phyloP scores from a whole-genome alignment of 2,113 vertebrate species.

The Piprites chloris region DNA sequence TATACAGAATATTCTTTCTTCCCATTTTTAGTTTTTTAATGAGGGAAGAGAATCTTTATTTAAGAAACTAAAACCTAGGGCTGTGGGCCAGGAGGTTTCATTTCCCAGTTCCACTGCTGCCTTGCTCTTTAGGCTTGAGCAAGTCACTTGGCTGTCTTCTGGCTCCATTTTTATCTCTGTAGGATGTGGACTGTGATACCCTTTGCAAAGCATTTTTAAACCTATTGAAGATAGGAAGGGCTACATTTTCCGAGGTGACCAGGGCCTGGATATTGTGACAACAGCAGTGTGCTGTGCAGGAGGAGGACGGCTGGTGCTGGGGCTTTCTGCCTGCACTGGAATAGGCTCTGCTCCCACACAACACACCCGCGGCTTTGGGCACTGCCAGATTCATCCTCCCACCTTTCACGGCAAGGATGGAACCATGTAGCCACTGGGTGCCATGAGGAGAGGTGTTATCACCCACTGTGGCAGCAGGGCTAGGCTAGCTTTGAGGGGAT shows the following conservation, averaged over 20 bases:
- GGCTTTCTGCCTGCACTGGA: background rate
- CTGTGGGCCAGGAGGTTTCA: background rate
- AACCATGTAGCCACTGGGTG: fast-evolving
- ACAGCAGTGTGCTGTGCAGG: background rate
- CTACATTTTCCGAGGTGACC: background rate
- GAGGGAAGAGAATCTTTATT: conserved; percentile 8
- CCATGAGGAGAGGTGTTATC: background rate
- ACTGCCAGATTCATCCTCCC: background rate
- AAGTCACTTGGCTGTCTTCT: background rate
- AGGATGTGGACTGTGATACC: background rate
- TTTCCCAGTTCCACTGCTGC: background rate
- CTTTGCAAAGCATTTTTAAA: background rate
- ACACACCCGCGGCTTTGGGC: background rate
- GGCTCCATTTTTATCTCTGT: background rate
- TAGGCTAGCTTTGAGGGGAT: background rate
- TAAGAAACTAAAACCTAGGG: conserved; percentile 9
- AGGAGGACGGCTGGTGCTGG: background rate
- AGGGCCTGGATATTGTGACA: fast-evolving
- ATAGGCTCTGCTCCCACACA: fast-evolving
- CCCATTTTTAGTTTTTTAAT: conserved; percentile 33
- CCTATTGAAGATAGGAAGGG: background rate
- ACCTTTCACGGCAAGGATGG: background rate
- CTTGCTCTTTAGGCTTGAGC: background rate
- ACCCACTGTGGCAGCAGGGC: background rate
- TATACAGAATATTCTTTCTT: background rate